phyloP scores from a whole-genome alignment of 1,140 invertebrate genomes.

The Aphelenchoides fujianensis region DNA sequence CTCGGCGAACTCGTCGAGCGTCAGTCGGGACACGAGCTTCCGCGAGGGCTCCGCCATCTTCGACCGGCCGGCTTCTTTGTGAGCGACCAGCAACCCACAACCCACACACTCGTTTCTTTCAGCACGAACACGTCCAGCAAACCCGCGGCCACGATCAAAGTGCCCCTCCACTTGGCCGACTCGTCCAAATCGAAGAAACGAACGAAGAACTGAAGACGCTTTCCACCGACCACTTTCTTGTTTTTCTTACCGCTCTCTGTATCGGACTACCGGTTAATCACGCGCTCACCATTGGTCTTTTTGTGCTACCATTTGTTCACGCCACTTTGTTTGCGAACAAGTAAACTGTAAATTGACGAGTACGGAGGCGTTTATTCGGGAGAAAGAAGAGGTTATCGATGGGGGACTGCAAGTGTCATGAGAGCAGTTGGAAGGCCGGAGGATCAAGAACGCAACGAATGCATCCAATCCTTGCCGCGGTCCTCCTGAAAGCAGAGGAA shows the following conservation, averaged over 20 bases:
- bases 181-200: background rate
- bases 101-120: too few relatives aligned
- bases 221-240: background rate
- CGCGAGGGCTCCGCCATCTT: constrained; percentile 1
- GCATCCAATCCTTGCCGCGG: background rate
- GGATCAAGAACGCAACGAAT: background rate
- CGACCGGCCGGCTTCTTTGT: background rate
- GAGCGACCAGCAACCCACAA: constrained; percentile 1
- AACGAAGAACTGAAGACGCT: background rate
- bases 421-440: background rate
- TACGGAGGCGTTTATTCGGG: too few relatives aligned
- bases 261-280: background rate
- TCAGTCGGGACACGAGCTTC: constrained; percentile 20
- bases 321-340: too few relatives aligned
- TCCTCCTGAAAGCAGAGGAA: background rate
- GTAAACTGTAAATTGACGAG: too few relatives aligned
- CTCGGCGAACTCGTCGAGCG: constrained; percentile 7
- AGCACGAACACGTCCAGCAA: background rate
- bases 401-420: too few relatives aligned
- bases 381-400: too few relatives aligned
- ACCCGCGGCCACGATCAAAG: background rate
- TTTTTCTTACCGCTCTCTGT: too few relatives aligned
- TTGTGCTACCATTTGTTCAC: constrained; percentile 11
- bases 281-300: background rate
- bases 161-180: constrained; percentile 7